Conservation (phyloP, 1,140 invertebrate genomes). For the Cherax quadricarinatus region DNA sequence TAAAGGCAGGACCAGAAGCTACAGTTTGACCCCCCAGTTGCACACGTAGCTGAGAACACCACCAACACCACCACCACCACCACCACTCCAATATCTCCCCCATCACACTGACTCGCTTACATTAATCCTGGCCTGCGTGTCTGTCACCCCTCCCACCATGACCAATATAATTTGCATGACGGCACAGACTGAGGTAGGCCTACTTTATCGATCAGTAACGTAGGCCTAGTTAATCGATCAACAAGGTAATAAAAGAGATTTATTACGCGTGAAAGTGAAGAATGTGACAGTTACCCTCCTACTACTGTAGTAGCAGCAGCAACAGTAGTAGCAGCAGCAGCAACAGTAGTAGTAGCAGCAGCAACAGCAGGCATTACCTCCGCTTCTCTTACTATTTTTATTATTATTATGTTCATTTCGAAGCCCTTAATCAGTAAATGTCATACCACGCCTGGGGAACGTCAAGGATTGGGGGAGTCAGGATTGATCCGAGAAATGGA, state of each 20-base stretch:
- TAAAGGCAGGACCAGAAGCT: no score
- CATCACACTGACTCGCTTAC: not conserved
- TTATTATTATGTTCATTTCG: no score
- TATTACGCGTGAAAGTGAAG: slow-evolving; percentile 21
- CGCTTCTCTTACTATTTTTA: no score
- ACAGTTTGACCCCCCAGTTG: not conserved
- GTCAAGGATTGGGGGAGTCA: no score
- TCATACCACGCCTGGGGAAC: no score
- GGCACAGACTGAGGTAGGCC: not conserved
- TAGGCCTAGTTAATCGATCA: slow-evolving; percentile 4
- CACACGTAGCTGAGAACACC: not conserved
- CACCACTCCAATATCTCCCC: not conserved
- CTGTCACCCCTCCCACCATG: not conserved
- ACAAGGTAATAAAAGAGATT: not conserved
- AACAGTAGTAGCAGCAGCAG: no score
- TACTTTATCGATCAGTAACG: slow-evolving; percentile 2
- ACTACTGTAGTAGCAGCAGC: no score
- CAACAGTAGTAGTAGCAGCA: no score
- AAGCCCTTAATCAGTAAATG: no score
- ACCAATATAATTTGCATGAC: slow-evolving; percentile 15
- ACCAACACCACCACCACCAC: not conserved
- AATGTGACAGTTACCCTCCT: not conserved
- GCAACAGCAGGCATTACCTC: no score
- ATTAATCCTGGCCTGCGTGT: not conserved
- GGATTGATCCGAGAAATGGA: no score